Conservation (phyloP, 2,797 vertebrate species). For the Lates japonicus region DNA sequence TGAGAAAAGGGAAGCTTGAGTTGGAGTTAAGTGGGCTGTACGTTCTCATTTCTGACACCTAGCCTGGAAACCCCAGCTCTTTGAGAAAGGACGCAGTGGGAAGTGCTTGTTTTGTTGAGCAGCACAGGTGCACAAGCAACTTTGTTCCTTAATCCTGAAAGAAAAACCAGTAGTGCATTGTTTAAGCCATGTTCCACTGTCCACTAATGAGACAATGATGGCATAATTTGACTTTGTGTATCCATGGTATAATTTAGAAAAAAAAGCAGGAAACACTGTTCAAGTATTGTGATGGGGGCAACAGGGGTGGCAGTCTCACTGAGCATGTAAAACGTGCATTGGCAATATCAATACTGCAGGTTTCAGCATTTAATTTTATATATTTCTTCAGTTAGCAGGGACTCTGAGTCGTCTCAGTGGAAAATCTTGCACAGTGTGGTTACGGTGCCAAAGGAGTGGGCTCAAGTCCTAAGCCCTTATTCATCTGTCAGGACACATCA, state of each 20-base stretch:
- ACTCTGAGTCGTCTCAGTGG: conserved; percentile 43
- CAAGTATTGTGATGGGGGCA: neutral
- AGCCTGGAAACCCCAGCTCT: conserved; percentile 25
- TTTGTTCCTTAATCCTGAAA: neutral
- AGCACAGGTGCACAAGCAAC: conserved; percentile 38
- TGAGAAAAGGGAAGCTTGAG: conserved; percentile 62
- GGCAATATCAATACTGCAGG: conserved; percentile 3
- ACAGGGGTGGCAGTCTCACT: neutral
- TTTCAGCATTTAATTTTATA: conserved; percentile 21
- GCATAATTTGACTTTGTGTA: conserved; percentile 3
- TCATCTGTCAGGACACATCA: conserved; percentile 64
- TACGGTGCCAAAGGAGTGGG: conserved; percentile 53
- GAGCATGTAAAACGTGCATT: conserved; percentile 8
- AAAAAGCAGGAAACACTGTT: neutral
- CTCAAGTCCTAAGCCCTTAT: conserved; percentile 53
- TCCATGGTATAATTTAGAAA: neutral
- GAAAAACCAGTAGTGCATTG: conserved; percentile 4
- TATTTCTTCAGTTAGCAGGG: conserved; percentile 31
- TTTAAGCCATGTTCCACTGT: conserved; percentile 7
- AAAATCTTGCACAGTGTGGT: conserved; percentile 65
- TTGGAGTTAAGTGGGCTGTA: conserved; percentile 61
- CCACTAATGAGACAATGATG: conserved; percentile 11
- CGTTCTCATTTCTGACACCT: conserved; percentile 63
- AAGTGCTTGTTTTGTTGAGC: conserved; percentile 3
- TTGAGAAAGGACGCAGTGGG: conserved; percentile 39